Base-by-base conservation (phyloP, 1,140 invertebrate species). In the Dendrolimus punctatus region DNA sequence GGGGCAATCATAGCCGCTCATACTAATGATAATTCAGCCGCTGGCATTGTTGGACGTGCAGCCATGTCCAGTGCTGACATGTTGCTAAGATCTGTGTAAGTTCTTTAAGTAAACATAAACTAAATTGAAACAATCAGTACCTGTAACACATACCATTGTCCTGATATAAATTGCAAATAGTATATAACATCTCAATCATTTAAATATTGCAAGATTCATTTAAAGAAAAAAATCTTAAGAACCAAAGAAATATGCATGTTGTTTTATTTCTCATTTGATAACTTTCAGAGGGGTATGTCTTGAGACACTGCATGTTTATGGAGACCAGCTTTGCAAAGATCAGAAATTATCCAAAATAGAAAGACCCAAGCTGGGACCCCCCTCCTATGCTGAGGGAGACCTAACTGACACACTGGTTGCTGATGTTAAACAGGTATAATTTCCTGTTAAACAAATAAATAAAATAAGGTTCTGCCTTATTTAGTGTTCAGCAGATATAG, bases 31-130 rank as follows among this genome's bases (percentile, higher is more conserved):
- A 95, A 95, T 81, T 89, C 85, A 57, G 92, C 95, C 8, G 89
- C 94, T 6, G 84, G 95, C 42, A 94, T 94, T 49, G 89, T 98
- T 44, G 96, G 96, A 0, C 76, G 90, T 40, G 90, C 95, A 10
- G 79, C 90, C 0, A 87, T 94, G 55, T 93, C 92, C 41, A 94
- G 93, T 49, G 90, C 91, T 59, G 94, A 96, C 61, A 91, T 97
- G 89, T 54, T 82, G 6, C 64, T 76, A 41, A 71, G 71, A 87
- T 91, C 62, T 64, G 85, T 64, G 79, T 82, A 39, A 68, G 73
- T 66, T 23, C 2, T 38, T 38, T 38, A 8, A 23, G 38, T 48
- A 8, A 38, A 9, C n/a, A n/a, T 9, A 45, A n/a, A 45, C 43
- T 23, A 23, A 23, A 23, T 23, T 23, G 23, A 23, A 23, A 23